phyloP scores from a whole-genome alignment of 1,140 invertebrate genomes.

The Adoxophyes honmai region DNA sequence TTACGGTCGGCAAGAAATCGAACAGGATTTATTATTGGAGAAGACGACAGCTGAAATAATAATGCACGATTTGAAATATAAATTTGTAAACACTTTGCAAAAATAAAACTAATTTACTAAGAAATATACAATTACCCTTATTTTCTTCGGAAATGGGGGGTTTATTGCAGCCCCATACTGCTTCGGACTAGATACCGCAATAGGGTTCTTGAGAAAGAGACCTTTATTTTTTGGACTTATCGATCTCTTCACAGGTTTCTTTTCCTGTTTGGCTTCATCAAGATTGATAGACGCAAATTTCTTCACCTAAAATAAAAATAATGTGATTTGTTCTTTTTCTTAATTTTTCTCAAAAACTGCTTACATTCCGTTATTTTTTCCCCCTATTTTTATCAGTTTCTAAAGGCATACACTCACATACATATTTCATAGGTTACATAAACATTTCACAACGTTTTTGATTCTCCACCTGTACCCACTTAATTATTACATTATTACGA shows the following conservation, averaged over 20 bases:
- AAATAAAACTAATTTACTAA: no score
- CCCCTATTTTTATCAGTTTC: no score
- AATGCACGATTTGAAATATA: background rate
- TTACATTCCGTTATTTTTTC: no score
- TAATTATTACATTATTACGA: no score
- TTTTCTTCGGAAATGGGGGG: slow-evolving; percentile 44
- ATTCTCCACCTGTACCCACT: no score
- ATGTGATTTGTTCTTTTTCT: background rate
- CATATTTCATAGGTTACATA: no score
- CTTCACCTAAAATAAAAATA: slow-evolving; percentile 49
- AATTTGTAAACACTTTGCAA: background rate
- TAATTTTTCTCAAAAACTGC: no score
- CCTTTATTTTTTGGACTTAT: slow-evolving; percentile 49
- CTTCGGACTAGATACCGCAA: slow-evolving; percentile 31
- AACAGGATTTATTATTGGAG: slow-evolving; percentile 27
- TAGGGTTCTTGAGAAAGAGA: slow-evolving; percentile 45
- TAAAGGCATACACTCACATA: no score
- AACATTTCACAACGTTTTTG: no score
- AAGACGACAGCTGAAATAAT: slow-evolving; percentile 39
- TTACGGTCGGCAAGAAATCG: slow-evolving; percentile 39
- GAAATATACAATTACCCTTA: slow-evolving; percentile 38
- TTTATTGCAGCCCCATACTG: slow-evolving; percentile 26
- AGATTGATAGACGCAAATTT: slow-evolving; percentile 64
- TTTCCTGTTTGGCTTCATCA: slow-evolving; percentile 43
- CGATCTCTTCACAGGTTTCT: slow-evolving; percentile 49